A percentile compares a stretch with the other conserved stretches of the same genome.
Evolutionary conservation across 1,140 invertebrate genomes (phyloP).

Genomic region (Eriocheir sinensis): DNA sequence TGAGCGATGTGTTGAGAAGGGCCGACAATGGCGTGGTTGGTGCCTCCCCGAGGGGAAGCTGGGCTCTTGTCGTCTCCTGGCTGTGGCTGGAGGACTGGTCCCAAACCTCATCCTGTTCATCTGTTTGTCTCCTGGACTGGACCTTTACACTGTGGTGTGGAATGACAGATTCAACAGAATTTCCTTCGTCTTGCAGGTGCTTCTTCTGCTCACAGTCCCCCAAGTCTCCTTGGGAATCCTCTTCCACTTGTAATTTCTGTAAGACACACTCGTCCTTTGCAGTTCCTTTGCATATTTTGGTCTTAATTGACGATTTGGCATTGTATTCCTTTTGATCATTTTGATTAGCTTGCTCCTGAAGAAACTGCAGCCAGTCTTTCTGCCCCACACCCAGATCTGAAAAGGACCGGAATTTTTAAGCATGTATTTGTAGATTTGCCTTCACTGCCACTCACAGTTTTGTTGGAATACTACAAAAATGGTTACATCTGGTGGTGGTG

Average conservation of each 20-base stretch:
- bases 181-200: background rate
- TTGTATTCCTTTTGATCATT: background rate
- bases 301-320: background rate
- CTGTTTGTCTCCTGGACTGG: too few relatives aligned
- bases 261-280: background rate
- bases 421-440: too few relatives aligned
- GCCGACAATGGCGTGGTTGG: background rate
- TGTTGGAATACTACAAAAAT: too few relatives aligned
- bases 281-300: background rate
- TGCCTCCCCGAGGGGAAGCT: background rate
- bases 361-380: background rate
- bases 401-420: too few relatives aligned
- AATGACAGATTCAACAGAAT: background rate
- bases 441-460: too few relatives aligned
- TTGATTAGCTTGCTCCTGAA: background rate
- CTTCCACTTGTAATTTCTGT: background rate
- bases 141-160: background rate
- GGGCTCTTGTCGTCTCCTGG: background rate
- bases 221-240: background rate
- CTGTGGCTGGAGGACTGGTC: background rate
- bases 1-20: background rate
- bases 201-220: background rate
- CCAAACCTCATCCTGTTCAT: background rate
- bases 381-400: background rate
- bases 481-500: too few relatives aligned